Conservation (phyloP, 2,888 invertebrate species). For the Candidula unifasciata region DNA sequence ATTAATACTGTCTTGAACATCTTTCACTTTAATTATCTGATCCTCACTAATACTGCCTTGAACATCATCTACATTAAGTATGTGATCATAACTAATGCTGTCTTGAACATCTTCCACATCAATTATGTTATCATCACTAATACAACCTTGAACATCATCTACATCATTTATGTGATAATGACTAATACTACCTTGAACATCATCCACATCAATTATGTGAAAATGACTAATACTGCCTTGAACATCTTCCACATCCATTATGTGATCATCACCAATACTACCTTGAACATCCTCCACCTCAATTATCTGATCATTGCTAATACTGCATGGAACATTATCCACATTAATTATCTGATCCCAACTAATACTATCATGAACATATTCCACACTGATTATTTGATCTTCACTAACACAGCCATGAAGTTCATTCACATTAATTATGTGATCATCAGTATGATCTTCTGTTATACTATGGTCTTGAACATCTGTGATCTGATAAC, state of each 20-base stretch:
- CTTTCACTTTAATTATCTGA: neutral
- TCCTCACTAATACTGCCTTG: neutral
- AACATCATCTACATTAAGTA: neutral
- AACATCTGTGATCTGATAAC: too few species aligned
- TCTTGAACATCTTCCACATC: neutral
- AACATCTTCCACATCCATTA: neutral
- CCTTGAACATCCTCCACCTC: neutral
- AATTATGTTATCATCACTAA: neutral
- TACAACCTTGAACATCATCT: neutral
- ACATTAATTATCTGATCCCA: neutral
- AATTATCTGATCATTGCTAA: neutral
- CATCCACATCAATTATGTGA: neutral
- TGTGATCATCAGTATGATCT: neutral
- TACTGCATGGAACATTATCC: neutral
- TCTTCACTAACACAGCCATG: neutral
- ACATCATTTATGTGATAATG: neutral
- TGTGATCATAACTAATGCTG: neutral
- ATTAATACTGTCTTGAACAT: neutral
- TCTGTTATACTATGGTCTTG: too few species aligned
- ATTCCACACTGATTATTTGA: neutral
- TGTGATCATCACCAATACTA: too few species aligned
- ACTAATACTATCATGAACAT: neutral
- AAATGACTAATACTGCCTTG: neutral
- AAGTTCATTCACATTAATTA: neutral
- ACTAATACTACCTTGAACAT: neutral